Percentiles rank a stretch among this genome's conserved stretches.
Evolutionary conservation across 2,888 invertebrate species (phyloP).

Genomic region (Zaprionus lineosus): DNA sequence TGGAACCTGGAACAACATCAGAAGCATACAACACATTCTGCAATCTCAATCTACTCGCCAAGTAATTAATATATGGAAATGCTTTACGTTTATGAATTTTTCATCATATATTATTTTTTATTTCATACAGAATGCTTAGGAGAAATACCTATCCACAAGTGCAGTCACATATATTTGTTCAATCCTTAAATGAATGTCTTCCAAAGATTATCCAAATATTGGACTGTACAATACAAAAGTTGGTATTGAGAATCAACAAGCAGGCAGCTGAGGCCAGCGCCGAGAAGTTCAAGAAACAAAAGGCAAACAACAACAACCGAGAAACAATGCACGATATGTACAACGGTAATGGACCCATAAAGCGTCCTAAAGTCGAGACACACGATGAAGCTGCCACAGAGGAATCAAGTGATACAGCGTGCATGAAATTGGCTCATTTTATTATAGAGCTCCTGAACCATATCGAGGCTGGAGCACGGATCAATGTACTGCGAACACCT

Average conservation of each 20-base stretch:
- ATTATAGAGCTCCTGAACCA: constrained; percentile 87
- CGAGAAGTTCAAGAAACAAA: constrained; percentile 46
- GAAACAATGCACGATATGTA: constrained; percentile 33
- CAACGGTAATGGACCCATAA: constrained; percentile 34
- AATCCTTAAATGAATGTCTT: constrained; percentile 79
- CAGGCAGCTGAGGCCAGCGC: constrained; percentile 50
- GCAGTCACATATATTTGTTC: constrained; percentile 70
- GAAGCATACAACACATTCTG: constrained; percentile 83
- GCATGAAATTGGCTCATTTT: constrained; percentile 82
- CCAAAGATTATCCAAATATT: constrained; percentile 81
- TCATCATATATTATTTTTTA: neutral
- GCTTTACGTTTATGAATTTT: neutral
- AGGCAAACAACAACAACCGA: constrained; percentile 52
- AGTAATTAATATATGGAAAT: constrained; percentile 69
- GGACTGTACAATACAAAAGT: constrained; percentile 76
- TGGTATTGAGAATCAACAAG: constrained; percentile 73
- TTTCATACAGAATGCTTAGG: constrained; percentile 77
- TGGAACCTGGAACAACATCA: constrained; percentile 64
- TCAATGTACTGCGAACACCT: constrained; percentile 85
- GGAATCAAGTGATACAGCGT: constrained; percentile 44
- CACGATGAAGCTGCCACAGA: constrained; percentile 27
- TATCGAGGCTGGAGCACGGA: constrained; percentile 86
- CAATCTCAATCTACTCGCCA: constrained; percentile 83
- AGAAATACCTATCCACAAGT: constrained; percentile 69
- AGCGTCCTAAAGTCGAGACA: constrained; percentile 46